Base-by-base conservation (phyloP, 2,113 vertebrate genomes). In the Cephalopterus ornatus region DNA sequence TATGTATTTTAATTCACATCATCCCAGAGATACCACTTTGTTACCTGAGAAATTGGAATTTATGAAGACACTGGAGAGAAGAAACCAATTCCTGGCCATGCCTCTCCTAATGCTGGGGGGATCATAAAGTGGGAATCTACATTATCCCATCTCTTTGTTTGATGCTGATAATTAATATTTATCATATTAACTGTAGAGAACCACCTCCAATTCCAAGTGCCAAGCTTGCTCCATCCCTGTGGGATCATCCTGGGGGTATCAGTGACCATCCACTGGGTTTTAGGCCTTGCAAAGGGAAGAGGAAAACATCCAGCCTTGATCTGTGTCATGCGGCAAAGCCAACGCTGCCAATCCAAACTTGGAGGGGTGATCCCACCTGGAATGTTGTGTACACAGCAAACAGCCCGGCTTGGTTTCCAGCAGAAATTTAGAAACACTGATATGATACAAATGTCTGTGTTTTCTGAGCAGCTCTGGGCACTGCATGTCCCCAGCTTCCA, bases 361-460 rank as follows among this genome's bases (percentile, higher is more conserved):
- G 35, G 2, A 1, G 9, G 26, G 15, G 28, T 8, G 5, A 35
- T 27, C 68, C 58, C 9, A 52, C 55, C 13, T 0, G 6, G 14
- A 4, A 16, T 37, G 50, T 3, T 33, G 68, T 20, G 74, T 9
- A 5, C 49, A 19, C 26, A 9, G 11, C 32, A 37, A 65, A 59
- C 26, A 46, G 35, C 11, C 55, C 42, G 10, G 4, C 32, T 12
- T 68, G 24, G n/a, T 19, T 44, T 32, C 74, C 82, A 77, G 77
- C 35, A 73, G 39, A 23, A 58, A 66, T 28, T 14, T 7, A 20
- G 59, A 77, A 33, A 2, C 2, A 5, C n/a, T 2, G 4, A 4
- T 1, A 15, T 1, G 27, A 46, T 67, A 78, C 9, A 12, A 17
- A 55, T 42, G 1, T 2, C 81, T 62, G 62, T 1, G 47, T 67